Evolutionary conservation across 2,113 vertebrate species (phyloP).

Genomic region (Actenoides lindsayi): DNA sequence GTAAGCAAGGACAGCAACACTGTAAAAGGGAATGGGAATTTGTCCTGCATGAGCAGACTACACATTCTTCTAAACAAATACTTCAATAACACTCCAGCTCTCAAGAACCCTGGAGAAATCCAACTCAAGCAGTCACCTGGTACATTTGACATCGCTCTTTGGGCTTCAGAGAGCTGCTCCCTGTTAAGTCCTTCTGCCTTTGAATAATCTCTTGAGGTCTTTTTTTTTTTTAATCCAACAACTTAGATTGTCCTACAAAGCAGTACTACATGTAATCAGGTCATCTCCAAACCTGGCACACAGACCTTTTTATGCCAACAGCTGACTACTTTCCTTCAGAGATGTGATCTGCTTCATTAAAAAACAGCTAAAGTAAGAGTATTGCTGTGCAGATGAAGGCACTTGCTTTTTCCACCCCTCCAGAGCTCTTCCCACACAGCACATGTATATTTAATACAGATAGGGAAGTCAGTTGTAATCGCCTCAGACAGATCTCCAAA

Average conservation of each 20-base stretch:
- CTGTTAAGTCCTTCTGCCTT: background rate
- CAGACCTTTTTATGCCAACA: background rate
- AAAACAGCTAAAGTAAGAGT: background rate
- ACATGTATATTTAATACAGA: background rate
- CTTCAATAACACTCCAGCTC: constrained; percentile 24
- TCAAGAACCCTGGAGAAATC: constrained; percentile 8
- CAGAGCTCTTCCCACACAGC: background rate
- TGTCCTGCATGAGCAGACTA: background rate
- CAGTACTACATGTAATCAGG: background rate
- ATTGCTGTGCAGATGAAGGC: background rate
- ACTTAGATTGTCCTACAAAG: background rate
- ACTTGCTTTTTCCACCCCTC: background rate
- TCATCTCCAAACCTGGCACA: background rate
- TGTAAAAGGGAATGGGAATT: background rate
- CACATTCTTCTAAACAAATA: constrained; percentile 47
- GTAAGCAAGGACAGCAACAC: background rate
- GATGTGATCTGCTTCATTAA: background rate
- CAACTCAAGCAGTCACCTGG: background rate
- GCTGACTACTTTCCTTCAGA: background rate
- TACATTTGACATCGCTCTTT: background rate
- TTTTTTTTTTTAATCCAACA: background rate
- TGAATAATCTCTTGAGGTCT: background rate
- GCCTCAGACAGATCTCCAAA: background rate
- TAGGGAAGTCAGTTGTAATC: background rate
- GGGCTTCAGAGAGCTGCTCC: background rate